Percentiles rank a stretch among this genome's conserved stretches.
phyloP scores from a whole-genome alignment of 1,140 invertebrate species.

The Rhynchophorus ferrugineus region DNA sequence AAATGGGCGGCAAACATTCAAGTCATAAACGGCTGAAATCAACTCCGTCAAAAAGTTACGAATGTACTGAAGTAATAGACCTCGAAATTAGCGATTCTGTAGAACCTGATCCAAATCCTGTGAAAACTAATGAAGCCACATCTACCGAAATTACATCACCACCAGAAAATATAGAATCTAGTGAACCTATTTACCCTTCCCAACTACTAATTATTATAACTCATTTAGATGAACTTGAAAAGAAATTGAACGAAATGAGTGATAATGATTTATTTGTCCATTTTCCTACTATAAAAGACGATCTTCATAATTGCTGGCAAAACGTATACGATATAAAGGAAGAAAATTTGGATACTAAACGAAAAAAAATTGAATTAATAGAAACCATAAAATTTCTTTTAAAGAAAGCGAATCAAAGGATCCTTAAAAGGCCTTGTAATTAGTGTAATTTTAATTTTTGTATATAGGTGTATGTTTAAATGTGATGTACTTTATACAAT shows the following conservation, averaged over 20 bases:
- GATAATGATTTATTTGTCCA: constrained; percentile 17
- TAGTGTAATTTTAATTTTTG: background rate
- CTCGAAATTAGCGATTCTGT: constrained; percentile 17
- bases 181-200: constrained; percentile 8
- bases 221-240: constrained; percentile 8
- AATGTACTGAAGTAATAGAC: constrained; percentile 21
- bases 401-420: constrained; percentile 7
- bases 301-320: constrained; percentile 20
- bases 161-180: background rate
- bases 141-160: background rate
- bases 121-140: background rate
- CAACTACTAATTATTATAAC: constrained; percentile 7
- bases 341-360: constrained; percentile 9
- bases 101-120: background rate
- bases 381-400: constrained; percentile 11
- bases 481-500: no score
- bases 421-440: constrained; percentile 4
- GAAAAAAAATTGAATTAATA: constrained; percentile 14
- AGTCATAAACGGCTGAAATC: constrained; percentile 13
- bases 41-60: constrained; percentile 4
- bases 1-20: constrained; percentile 15
- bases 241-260: constrained; percentile 2
- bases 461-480: background rate
- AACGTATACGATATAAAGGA: constrained; percentile 17
- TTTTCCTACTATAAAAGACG: constrained; percentile 18